Evolutionary conservation across 2,797 vertebrate genomes (phyloP), one percentile per base, ranked within the genome.

Genomic region (Siniperca undulata): DNA sequence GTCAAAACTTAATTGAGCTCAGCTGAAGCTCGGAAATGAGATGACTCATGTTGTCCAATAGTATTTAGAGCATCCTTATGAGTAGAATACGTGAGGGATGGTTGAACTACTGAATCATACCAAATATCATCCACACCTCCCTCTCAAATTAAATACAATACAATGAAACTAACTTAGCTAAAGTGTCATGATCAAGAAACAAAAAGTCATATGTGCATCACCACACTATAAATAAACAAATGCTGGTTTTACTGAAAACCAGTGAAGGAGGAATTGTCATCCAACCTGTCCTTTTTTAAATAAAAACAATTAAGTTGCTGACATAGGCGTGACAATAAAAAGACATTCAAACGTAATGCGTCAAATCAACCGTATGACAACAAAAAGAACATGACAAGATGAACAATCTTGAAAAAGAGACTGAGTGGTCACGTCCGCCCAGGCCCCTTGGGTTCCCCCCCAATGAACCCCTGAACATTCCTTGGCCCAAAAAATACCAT

Each of bases 291-390:
- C 81, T 80, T 84, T 64, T 86, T 88, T 74, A 88, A 92, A 92
- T 66, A 74, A 92, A 93, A 92, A 89, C 89, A 84, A 86, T 82
- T 40, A 88, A 78, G 83, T 89, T 74, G 85, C 85, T 76, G 88
- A 94, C 90, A 86, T 64, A 87, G 84, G 86, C 46, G 60, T 50
- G 80, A 92, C 91, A 89, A 89, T 92, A 88, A 93, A 92, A 94
- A 94, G 95, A 95, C 95, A 95, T 95, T 95, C 95, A 94, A 95
- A 95, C 93, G 91, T 91, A 95, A 94, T 91, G 92, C 78, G 58
- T 92, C 83, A 90, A 94, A 90, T 91, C 83, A 93, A 91, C 72
- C 42, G 59, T 53, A 71, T 88, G 84, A 94, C 84, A 84, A 92
- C 82, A 34, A 92, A 90, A 91, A 87, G 20, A 89, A 90, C 81